Evolutionary conservation across 2,113 vertebrate genomes (phyloP).

Genomic region (Sapayoa aenigma): DNA sequence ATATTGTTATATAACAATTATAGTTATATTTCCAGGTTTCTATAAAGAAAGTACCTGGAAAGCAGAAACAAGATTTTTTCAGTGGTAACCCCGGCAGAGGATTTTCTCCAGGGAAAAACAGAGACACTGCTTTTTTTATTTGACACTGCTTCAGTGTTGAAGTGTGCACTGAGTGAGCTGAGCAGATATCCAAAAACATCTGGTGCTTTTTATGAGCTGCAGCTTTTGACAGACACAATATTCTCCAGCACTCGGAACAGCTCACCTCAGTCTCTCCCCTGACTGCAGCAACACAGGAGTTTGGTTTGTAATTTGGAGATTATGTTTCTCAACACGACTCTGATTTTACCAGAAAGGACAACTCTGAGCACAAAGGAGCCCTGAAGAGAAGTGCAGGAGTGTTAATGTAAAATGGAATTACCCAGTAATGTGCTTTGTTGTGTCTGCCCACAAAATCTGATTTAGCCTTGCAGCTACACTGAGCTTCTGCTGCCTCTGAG

Average conservation of each 20-base stretch:
- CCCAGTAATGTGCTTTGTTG: not conserved
- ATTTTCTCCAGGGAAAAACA: not conserved
- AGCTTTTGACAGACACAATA: not conserved
- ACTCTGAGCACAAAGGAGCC: not conserved
- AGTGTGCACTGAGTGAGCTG: not conserved
- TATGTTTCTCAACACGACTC: not conserved
- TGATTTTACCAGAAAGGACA: not conserved
- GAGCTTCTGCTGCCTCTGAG: not conserved
- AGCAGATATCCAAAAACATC: not conserved
- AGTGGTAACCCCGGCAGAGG: not conserved
- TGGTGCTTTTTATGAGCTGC: not conserved
- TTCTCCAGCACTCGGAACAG: too few relatives aligned
- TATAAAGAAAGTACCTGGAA: not conserved
- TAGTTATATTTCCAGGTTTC: not conserved
- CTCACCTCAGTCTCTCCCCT: too few relatives aligned
- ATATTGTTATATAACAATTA: too few relatives aligned
- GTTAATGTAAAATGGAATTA: not conserved
- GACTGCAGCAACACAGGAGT: not conserved
- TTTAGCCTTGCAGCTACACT: not conserved
- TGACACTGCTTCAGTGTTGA: too few relatives aligned
- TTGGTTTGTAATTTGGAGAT: not conserved
- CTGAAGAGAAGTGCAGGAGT: not conserved
- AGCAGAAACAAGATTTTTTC: not conserved
- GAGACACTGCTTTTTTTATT: too few relatives aligned
- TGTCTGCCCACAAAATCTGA: not conserved